Percentiles rank a stretch among this genome's conserved stretches.
Evolutionary conservation across 2,888 invertebrate species (phyloP).

Genomic region (Leistus spinibarbis): DNA sequence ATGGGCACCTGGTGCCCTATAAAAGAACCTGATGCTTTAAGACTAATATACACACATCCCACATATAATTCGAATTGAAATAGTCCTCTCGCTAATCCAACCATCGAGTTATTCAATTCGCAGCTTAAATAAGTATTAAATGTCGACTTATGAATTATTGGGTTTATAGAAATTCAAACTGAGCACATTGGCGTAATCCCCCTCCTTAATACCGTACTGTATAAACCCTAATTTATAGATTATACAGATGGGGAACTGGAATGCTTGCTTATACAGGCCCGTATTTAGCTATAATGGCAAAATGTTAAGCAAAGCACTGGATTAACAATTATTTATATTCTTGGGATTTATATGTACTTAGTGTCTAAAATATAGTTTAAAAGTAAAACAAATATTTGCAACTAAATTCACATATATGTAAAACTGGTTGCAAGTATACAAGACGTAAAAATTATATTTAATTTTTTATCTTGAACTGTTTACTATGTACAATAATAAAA

Average conservation of each 20-base stretch:
- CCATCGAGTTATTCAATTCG: constrained; percentile 28
- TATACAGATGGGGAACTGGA: constrained; percentile 28
- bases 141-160: constrained; percentile 36
- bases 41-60: too few species aligned
- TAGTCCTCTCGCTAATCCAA: background rate
- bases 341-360: background rate
- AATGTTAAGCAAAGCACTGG: background rate
- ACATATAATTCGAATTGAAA: background rate
- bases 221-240: constrained; percentile 38
- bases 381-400: background rate
- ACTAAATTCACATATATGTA: background rate
- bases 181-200: constrained; percentile 25
- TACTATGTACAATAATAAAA: too few species aligned
- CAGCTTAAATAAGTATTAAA: constrained; percentile 35
- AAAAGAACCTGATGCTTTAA: too few species aligned
- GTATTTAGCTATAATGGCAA: background rate
- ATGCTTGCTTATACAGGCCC: constrained; percentile 24
- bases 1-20: too few species aligned
- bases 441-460: too few species aligned
- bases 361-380: background rate
- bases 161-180: constrained; percentile 33
- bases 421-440: background rate
- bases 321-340: background rate
- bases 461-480: too few species aligned
- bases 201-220: constrained; percentile 15